These are phyloP conservation scores for Hypselothyrea guttata DNA, from an alignment of 2,888 invertebrate genomes.

Conservation along the genomic window DNA sequence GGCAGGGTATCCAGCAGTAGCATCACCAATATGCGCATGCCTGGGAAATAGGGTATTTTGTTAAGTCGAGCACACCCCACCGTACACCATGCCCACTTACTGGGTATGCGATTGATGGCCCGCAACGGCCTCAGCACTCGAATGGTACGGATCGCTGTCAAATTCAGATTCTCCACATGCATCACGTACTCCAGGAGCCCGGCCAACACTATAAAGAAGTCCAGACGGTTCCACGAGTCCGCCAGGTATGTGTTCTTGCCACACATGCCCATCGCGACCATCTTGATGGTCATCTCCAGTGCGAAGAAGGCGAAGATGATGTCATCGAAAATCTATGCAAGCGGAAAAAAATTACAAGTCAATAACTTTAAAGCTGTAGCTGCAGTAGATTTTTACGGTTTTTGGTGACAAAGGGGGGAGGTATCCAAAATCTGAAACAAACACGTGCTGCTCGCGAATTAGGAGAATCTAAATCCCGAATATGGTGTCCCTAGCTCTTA, in stretches of 20 bases:
- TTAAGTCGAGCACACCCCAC: too few species aligned
- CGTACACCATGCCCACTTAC: slow-evolving; percentile 86
- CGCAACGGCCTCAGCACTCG: slow-evolving; percentile 97
- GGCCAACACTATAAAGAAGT: slow-evolving; percentile 98
- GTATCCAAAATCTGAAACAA: too few species aligned
- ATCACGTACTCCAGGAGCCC: slow-evolving; percentile 95
- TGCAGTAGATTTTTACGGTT: too few species aligned
- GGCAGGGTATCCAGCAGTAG: slow-evolving; percentile 98
- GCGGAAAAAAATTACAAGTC: background rate
- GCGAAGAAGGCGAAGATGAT: slow-evolving; percentile 99
- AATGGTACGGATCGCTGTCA: slow-evolving; percentile 99
- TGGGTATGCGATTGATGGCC: slow-evolving; percentile 99
- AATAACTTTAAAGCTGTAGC: too few species aligned
- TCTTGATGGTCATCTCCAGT: slow-evolving; percentile 98
- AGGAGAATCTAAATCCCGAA: too few species aligned
- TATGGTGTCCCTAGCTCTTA: too few species aligned
- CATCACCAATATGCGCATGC: slow-evolving; percentile 99
- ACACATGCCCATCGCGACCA: slow-evolving; percentile 98
- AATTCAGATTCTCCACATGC: slow-evolving; percentile 98
- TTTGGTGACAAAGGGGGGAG: too few species aligned
- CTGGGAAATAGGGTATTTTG: slow-evolving; percentile 85
- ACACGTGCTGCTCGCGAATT: too few species aligned
- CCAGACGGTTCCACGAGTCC: slow-evolving; percentile 99
- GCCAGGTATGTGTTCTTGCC: slow-evolving; percentile 97
- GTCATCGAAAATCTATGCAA: slow-evolving; percentile 97